phyloP scores from a whole-genome alignment of 2,888 invertebrate genomes.

The Hemaris fuciformis region DNA sequence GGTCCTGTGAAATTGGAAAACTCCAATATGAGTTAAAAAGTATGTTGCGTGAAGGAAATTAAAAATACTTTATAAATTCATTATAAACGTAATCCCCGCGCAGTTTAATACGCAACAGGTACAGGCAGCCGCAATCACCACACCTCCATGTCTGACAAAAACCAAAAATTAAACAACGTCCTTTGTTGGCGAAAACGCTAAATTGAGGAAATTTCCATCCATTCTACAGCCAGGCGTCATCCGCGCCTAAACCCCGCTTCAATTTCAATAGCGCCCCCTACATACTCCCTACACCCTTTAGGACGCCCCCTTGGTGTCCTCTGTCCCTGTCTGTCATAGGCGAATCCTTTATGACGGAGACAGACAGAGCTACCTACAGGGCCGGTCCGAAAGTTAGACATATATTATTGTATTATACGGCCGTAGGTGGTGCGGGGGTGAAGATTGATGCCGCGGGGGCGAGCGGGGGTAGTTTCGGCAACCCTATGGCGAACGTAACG shows the following conservation, averaged over 20 bases:
- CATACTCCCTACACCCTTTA: constrained; percentile 80
- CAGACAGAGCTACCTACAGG: constrained; percentile 69
- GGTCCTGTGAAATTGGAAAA: background rate
- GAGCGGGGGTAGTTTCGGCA: constrained; percentile 74
- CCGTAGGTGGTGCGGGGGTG: constrained; percentile 78
- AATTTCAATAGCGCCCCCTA: constrained; percentile 80
- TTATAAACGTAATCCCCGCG: background rate
- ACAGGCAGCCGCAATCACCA: constrained; percentile 40
- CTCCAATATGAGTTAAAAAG: background rate
- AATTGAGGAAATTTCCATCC: constrained; percentile 82
- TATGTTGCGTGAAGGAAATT: background rate
- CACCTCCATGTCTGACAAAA: constrained; percentile 72
- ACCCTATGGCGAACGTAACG: constrained; percentile 76
- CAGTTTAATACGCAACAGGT: constrained; percentile 1
- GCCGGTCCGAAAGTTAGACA: constrained; percentile 81
- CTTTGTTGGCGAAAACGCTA: constrained; percentile 81
- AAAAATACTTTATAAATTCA: background rate
- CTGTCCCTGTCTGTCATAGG: constrained; percentile 44
- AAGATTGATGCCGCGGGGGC: constrained; percentile 75
- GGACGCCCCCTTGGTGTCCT: constrained; percentile 69
- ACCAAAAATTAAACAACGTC: constrained; percentile 80
- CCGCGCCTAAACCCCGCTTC: constrained; percentile 81
- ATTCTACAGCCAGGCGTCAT: constrained; percentile 81
- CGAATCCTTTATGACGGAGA: constrained; percentile 35
- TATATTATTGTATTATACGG: constrained; percentile 81